phyloP scores from a whole-genome alignment of 2,797 vertebrate genomes.

The Spinus pinus region DNA sequence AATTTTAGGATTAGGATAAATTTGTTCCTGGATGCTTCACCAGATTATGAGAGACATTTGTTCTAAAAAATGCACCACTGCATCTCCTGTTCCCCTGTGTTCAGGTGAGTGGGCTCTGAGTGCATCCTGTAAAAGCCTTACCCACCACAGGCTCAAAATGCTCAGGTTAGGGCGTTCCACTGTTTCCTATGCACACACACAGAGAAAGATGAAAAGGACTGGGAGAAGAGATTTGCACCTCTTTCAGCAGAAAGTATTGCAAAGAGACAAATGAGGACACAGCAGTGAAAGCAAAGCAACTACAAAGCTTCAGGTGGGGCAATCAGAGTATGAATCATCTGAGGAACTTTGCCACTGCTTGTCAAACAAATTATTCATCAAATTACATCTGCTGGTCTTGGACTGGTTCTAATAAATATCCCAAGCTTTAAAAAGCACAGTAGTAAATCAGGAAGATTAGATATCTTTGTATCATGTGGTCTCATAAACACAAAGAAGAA shows the following conservation, averaged over 20 bases:
- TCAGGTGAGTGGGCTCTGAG: neutral
- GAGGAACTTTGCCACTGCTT: constrained; percentile 7
- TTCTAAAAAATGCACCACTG: neutral
- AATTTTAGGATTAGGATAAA: neutral
- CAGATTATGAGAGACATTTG: neutral
- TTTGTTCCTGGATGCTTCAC: neutral
- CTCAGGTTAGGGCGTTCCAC: neutral
- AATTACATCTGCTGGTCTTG: constrained; percentile 3
- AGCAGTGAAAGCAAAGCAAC: constrained; percentile 1
- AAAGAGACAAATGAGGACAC: neutral
- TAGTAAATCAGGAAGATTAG: neutral
- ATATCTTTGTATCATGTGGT: neutral
- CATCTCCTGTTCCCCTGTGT: neutral
- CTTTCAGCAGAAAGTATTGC: neutral
- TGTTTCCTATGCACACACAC: neutral
- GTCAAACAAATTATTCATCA: constrained; percentile 26
- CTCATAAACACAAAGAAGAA: neutral
- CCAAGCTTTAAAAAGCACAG: neutral
- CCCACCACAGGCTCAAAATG: neutral
- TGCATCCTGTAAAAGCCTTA: neutral
- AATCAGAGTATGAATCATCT: neutral
- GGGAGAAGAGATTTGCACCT: neutral
- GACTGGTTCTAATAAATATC: neutral
- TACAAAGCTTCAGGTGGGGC: constrained; percentile 4
- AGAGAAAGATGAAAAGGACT: neutral